A percentile compares a stretch with the other conserved stretches of the same genome.
phyloP scores from a whole-genome alignment of 2,113 vertebrate species.

The Mormyrus iriodes region DNA sequence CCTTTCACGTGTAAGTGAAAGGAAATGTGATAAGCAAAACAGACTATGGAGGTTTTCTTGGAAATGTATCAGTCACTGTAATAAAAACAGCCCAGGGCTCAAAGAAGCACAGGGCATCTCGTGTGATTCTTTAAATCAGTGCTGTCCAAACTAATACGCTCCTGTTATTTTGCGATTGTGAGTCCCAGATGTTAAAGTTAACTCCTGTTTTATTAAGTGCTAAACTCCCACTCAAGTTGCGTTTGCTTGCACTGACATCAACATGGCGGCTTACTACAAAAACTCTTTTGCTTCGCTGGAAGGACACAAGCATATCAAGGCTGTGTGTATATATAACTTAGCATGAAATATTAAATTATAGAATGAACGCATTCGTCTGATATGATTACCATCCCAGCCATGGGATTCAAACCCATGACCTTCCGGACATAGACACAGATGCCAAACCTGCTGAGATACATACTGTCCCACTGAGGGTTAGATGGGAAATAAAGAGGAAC shows the following conservation, averaged over 20 bases:
- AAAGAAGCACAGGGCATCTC: background rate
- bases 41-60: background rate
- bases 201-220: conserved; percentile 5
- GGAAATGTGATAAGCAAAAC: background rate
- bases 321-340: background rate
- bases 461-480: background rate
- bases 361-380: background rate
- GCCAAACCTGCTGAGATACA: background rate
- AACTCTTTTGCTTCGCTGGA: background rate
- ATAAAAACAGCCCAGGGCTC: background rate
- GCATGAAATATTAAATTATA: background rate
- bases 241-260: background rate
- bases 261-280: background rate
- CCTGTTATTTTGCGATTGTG: background rate
- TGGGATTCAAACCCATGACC: background rate
- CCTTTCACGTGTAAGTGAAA: background rate
- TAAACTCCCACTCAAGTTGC: background rate
- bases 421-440: background rate
- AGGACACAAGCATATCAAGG: background rate
- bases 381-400: background rate
- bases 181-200: background rate
- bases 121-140: background rate
- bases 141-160: background rate
- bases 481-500: background rate
- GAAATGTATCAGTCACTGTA: background rate